phyloP scores from a whole-genome alignment of 2,888 invertebrate species.

The Aspidiotus destructor region DNA sequence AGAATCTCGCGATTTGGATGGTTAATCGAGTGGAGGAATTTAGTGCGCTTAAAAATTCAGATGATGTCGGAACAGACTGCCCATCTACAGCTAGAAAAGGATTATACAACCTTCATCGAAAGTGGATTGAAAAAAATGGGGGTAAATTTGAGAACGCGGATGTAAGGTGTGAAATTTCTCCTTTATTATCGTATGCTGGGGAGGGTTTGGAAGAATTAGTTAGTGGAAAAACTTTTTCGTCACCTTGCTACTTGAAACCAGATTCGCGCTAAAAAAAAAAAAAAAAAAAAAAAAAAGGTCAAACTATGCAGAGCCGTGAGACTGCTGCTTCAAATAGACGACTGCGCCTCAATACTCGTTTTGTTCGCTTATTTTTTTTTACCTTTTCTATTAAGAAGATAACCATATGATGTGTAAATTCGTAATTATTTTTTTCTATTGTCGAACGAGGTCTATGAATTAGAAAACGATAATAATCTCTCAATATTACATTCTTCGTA shows the following conservation, averaged over 20 bases:
- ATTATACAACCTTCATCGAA: constrained; percentile 63
- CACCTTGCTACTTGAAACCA: constrained; percentile 51
- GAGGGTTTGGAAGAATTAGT: constrained; percentile 66
- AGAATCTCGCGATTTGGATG: constrained; percentile 87
- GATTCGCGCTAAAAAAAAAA: constrained; percentile 34
- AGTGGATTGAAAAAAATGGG: constrained; percentile 71
- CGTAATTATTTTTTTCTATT: no score
- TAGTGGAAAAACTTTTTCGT: constrained; percentile 54
- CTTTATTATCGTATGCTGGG: constrained; percentile 79
- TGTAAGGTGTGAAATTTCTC: constrained; percentile 75
- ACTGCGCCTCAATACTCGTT: no score
- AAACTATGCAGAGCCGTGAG: no score
- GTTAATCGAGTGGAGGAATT: constrained; percentile 86
- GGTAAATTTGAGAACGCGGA: constrained; percentile 60
- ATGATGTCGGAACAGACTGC: constrained; percentile 78
- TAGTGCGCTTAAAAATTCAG: constrained; percentile 91
- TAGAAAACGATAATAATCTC: no score
- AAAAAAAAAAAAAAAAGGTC: no score
- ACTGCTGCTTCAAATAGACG: no score
- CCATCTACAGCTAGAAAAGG: constrained; percentile 76
- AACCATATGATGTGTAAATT: no score
- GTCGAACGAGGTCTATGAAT: no score
- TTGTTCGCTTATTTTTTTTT: no score
- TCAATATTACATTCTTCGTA: no score
- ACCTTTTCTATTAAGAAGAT: no score